Conservation (phyloP, 2,113 vertebrate genomes). For the Thalassarche chlororhynchos region DNA sequence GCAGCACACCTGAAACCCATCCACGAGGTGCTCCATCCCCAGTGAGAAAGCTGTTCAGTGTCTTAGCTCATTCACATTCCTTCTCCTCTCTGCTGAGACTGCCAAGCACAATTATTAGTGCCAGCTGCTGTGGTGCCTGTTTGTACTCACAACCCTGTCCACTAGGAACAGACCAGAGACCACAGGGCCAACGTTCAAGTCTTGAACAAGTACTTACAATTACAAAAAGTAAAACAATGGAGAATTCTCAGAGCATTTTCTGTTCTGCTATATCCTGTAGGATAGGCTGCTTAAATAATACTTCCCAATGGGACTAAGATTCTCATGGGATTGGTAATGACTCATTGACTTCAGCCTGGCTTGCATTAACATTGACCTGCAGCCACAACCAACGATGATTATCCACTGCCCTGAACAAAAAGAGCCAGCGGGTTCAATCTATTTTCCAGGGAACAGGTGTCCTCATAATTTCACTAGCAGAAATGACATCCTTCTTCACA, state of each 20-base stretch:
- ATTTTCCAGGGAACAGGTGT: conserved; percentile 1
- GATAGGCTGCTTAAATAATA: not conserved
- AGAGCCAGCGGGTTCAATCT: not conserved
- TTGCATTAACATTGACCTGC: not conserved
- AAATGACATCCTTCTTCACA: not conserved
- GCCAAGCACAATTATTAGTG: not conserved
- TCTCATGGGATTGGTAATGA: not conserved
- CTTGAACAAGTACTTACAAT: not conserved
- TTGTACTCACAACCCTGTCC: not conserved
- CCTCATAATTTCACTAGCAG: not conserved
- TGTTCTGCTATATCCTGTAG: not conserved
- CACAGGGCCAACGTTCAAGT: not conserved
- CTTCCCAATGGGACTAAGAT: not conserved
- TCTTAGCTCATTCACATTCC: not conserved
- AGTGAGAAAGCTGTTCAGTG: not conserved
- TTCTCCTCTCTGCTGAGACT: not conserved
- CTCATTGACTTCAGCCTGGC: not conserved
- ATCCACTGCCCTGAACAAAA: not conserved
- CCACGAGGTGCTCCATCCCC: not conserved
- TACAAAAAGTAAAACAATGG: not conserved
- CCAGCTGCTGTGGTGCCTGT: not conserved
- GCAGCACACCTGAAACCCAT: conserved; percentile 18
- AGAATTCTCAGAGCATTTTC: not conserved
- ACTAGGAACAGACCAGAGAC: not conserved
- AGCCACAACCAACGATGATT: not conserved